Evolutionary conservation across 2,888 invertebrate species (phyloP).

Genomic region (Drosophila paracracens): DNA sequence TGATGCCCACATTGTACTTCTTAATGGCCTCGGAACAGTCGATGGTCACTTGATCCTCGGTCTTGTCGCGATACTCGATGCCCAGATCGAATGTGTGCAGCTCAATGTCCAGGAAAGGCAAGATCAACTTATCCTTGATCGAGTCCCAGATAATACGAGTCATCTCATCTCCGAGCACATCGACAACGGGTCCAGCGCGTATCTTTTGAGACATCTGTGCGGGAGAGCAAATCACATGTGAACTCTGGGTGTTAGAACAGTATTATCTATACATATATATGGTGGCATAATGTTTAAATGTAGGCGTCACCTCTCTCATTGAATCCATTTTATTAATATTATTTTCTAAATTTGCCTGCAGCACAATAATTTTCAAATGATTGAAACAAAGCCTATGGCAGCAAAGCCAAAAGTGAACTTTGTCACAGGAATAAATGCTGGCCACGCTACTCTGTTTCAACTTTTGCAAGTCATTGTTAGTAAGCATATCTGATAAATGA

Average conservation of each 20-base stretch:
- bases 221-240: slow-evolving; percentile 41
- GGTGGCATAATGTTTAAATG: neutral
- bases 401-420: slow-evolving; percentile 60
- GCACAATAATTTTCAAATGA: neutral
- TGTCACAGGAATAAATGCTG: slow-evolving; percentile 31
- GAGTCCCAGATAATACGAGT: slow-evolving; percentile 99
- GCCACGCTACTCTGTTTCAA: neutral
- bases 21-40: slow-evolving; percentile 98
- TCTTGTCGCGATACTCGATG: slow-evolving; percentile 96
- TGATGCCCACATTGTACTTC: slow-evolving; percentile 99
- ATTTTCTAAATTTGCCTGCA: neutral
- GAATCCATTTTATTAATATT: slow-evolving; percentile 5
- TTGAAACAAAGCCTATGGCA: neutral
- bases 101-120: slow-evolving; percentile 98
- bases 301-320: slow-evolving; percentile 42
- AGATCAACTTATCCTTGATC: slow-evolving; percentile 98
- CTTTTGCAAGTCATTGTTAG: neutral
- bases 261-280: neutral
- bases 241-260: slow-evolving; percentile 16
- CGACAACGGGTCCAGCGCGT: slow-evolving; percentile 94
- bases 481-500: neutral
- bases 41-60: slow-evolving; percentile 97
- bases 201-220: slow-evolving; percentile 87
- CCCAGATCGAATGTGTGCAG: slow-evolving; percentile 97
- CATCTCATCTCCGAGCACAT: slow-evolving; percentile 98